A percentile compares a stretch with the other conserved stretches of the same genome.
These are phyloP conservation scores for Amiota minor DNA, from an alignment of 2,888 invertebrate species.

Conservation along the genomic window DNA sequence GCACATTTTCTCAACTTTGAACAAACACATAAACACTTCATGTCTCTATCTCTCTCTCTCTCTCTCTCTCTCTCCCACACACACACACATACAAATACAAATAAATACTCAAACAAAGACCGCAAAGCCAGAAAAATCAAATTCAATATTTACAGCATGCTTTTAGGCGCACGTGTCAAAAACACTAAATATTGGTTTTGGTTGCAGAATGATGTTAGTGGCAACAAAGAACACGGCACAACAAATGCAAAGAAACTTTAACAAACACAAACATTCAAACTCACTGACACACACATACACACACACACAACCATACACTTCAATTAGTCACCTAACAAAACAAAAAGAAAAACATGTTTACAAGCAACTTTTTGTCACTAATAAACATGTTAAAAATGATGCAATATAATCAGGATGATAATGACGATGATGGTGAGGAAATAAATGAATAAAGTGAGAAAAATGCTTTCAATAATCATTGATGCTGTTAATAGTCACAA, in stretches of 20 bases:
- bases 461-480: too few relatives aligned
- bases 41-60: too few relatives aligned
- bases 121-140: background rate
- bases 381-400: too few relatives aligned
- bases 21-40: background rate
- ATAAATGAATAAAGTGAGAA: background rate
- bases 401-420: too few relatives aligned
- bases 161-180: slow-evolving; percentile 33
- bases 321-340: background rate
- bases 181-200: slow-evolving; percentile 20
- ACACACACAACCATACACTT: background rate
- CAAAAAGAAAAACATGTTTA: background rate
- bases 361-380: background rate
- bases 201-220: background rate
- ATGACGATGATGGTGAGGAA: too few relatives aligned
- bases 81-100: background rate
- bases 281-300: background rate
- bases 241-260: background rate
- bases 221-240: background rate
- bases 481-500: too few relatives aligned
- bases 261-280: background rate
- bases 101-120: background rate
- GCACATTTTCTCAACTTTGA: background rate
- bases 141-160: slow-evolving; percentile 37
- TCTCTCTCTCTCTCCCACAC: background rate